A percentile compares a stretch with the other conserved stretches of the same genome.
Conservation (phyloP, 2,113 vertebrate genomes). For the Gila orcuttii region DNA sequence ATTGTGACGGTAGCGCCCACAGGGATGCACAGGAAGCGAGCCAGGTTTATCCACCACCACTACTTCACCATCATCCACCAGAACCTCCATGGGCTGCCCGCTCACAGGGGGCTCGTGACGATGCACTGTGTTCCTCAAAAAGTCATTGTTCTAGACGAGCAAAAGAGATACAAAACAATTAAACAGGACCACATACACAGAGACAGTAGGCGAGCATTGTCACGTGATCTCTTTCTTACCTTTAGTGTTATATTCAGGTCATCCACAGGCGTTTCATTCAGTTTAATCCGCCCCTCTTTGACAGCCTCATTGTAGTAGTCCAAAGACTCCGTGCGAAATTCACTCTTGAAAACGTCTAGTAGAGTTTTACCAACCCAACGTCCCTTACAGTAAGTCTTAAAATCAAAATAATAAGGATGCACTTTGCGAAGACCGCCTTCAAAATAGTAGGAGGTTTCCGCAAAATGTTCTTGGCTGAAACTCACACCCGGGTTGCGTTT, state of each 20-base stretch:
- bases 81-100: slow-evolving; percentile 78
- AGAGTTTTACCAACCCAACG: slow-evolving; percentile 93
- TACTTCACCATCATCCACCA: slow-evolving; percentile 85
- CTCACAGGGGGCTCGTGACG: slow-evolving; percentile 95
- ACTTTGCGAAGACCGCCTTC: slow-evolving; percentile 93
- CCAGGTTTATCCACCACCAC: slow-evolving; percentile 95
- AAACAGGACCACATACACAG: not conserved
- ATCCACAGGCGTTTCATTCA: slow-evolving; percentile 84
- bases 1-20: slow-evolving; percentile 95
- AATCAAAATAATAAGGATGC: slow-evolving; percentile 91
- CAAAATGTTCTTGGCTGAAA: slow-evolving; percentile 87
- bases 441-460: slow-evolving; percentile 91
- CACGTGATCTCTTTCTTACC: slow-evolving; percentile 72
- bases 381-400: slow-evolving; percentile 94
- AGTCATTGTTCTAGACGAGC: slow-evolving; percentile 87
- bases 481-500: slow-evolving; percentile 85
- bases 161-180: slow-evolving; percentile 10
- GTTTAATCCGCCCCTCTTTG: slow-evolving; percentile 84
- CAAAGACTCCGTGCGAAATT: slow-evolving; percentile 88
- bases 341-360: slow-evolving; percentile 84
- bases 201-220: not conserved
- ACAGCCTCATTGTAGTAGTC: slow-evolving; percentile 84
- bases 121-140: slow-evolving; percentile 89
- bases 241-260: slow-evolving; percentile 88
- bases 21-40: slow-evolving; percentile 94